phyloP scores from a whole-genome alignment of 1,140 invertebrate species.

The Leucophenga varia region DNA sequence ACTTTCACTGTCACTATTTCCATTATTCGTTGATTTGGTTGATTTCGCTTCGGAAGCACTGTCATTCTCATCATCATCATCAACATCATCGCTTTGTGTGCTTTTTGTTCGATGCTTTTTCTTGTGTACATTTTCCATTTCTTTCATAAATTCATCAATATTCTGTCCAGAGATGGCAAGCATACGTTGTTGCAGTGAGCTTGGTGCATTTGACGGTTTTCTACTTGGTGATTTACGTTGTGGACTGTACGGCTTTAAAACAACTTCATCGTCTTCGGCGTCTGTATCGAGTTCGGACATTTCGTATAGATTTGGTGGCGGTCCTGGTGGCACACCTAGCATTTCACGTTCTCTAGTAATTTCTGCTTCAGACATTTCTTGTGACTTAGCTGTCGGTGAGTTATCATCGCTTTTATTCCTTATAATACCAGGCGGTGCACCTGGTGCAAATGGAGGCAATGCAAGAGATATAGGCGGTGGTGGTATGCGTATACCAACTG shows the following conservation, averaged over 20 bases:
- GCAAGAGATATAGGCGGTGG: constrained; percentile 47
- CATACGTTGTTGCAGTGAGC: constrained; percentile 79
- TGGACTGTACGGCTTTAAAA: constrained; percentile 18
- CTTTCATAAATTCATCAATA: constrained; percentile 89
- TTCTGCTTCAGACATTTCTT: constrained; percentile 41
- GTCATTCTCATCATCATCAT: constrained; percentile 13
- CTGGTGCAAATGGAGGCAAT: constrained; percentile 44
- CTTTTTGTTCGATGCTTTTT: constrained; percentile 58
- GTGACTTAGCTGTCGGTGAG: constrained; percentile 32
- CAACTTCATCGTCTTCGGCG: constrained; percentile 61
- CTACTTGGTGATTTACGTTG: constrained; percentile 24
- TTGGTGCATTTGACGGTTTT: constrained; percentile 59
- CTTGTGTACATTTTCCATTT: constrained; percentile 83
- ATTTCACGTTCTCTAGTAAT: too few relatives aligned
- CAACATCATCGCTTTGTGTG: constrained; percentile 18
- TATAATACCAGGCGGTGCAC: constrained; percentile 41
- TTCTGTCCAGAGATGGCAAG: constrained; percentile 83
- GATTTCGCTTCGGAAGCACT: background rate
- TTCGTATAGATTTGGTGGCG: constrained; percentile 71
- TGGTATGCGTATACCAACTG: constrained; percentile 35
- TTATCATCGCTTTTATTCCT: constrained; percentile 29
- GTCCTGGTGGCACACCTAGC: constrained; percentile 85
- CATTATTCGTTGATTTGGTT: background rate
- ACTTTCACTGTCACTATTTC: constrained; percentile 16
- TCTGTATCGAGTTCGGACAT: constrained; percentile 58